These are phyloP conservation scores for Euschistus heros DNA, from an alignment of 1,140 invertebrate species.

Conservation along the genomic window DNA sequence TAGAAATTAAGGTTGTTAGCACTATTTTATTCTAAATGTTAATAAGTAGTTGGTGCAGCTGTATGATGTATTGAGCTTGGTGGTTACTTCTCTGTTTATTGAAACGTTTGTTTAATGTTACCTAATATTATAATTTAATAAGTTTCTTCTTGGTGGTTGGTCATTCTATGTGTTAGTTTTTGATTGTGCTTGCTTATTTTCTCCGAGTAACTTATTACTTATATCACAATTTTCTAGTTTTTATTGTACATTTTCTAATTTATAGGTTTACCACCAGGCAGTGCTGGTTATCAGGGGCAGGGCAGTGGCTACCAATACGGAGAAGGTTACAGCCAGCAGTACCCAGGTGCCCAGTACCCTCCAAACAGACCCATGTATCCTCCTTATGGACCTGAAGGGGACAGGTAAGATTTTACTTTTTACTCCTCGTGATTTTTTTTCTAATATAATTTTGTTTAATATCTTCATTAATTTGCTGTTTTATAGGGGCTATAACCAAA, in stretches of 20 bases:
- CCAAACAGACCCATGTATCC: conserved; percentile 55
- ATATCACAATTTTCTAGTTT: background rate
- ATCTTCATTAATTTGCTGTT: background rate
- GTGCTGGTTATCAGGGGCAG: conserved; percentile 43
- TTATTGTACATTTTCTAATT: background rate
- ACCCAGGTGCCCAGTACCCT: conserved; percentile 27
- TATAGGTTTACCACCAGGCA: conserved; percentile 36
- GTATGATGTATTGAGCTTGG: conserved; percentile 7
- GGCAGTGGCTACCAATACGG: conserved; percentile 37
- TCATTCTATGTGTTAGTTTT: background rate
- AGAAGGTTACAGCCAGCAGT: conserved; percentile 38
- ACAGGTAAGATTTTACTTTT: conserved; percentile 40
- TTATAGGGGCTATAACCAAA: conserved; percentile 21
- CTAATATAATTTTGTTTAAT: background rate
- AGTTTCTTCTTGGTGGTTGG: background rate
- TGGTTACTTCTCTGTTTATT: conserved; percentile 22
- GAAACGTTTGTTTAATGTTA: conserved; percentile 4
- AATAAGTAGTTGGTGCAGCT: background rate
- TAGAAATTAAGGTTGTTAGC: conserved; percentile 9
- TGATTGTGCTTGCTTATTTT: conserved; percentile 6
- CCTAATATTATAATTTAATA: conserved; percentile 13
- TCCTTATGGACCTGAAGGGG: conserved; percentile 58
- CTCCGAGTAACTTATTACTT: background rate
- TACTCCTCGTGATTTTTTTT: background rate
- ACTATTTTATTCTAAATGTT: conserved; percentile 2